Conservation (phyloP, 2,888 invertebrate species). For the Hirtodrosophila duncani region DNA sequence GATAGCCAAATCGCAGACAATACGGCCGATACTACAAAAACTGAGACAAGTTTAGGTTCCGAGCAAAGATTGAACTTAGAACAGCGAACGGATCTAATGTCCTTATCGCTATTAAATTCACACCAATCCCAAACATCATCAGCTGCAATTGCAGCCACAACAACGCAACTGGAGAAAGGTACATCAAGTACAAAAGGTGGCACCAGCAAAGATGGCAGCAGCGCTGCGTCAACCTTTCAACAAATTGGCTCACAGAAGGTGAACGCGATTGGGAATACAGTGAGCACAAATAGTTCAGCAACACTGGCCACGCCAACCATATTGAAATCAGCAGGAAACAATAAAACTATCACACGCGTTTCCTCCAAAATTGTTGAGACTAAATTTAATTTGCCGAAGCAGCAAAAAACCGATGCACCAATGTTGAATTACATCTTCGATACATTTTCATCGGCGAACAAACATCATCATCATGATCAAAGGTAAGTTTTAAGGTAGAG, state of each 20-base stretch:
- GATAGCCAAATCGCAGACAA: constrained; percentile 44
- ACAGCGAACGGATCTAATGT: constrained; percentile 57
- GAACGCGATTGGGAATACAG: constrained; percentile 48
- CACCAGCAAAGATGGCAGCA: constrained; percentile 18
- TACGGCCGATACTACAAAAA: constrained; percentile 26
- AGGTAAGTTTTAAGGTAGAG: constrained; percentile 79
- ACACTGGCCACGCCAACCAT: constrained; percentile 15
- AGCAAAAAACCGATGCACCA: constrained; percentile 82
- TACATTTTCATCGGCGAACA: constrained; percentile 84
- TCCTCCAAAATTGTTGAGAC: constrained; percentile 68
- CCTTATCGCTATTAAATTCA: constrained; percentile 66
- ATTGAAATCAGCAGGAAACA: constrained; percentile 28
- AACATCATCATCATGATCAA: constrained; percentile 84
- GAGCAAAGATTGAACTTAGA: not conserved
- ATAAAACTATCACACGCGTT: constrained; percentile 37
- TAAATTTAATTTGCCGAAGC: constrained; percentile 78
- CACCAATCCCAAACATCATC: constrained; percentile 54
- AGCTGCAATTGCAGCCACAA: constrained; percentile 14
- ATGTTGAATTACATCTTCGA: constrained; percentile 88
- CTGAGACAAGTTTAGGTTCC: too few species aligned
- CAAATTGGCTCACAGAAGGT: constrained; percentile 69
- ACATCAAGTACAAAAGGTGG: constrained; percentile 42
- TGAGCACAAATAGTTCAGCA: constrained; percentile 5
- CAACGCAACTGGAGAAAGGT: constrained; percentile 30
- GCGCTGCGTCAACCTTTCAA: constrained; percentile 45